Percentiles rank a stretch among this genome's conserved stretches.
Conservation (phyloP, 2,113 vertebrate species). For the Chamaea fasciata region DNA sequence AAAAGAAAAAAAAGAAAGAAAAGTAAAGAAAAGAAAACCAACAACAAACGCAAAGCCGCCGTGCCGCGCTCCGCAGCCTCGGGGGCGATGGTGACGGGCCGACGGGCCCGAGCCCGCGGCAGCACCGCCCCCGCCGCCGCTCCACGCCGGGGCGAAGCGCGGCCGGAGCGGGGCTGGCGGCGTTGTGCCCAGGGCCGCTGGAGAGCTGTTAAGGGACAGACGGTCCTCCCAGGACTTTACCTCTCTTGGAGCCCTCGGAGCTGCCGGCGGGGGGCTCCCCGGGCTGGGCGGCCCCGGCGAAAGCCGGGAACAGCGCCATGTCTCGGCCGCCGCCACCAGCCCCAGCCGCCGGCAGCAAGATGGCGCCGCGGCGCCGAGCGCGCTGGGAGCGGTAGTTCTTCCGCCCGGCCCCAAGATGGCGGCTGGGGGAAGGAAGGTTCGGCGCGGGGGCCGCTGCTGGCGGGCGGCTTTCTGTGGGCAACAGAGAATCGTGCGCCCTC, state of each 20-base stretch:
- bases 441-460: rapidly evolving
- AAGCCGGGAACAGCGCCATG: conserved; percentile 71
- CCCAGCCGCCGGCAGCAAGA: background rate
- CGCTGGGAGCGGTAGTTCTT: conserved; percentile 42
- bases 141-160: background rate
- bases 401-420: background rate
- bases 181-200: background rate
- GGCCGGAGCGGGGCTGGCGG: background rate
- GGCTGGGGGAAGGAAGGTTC: rapidly evolving
- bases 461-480: rapidly evolving
- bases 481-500: rapidly evolving
- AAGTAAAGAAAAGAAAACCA: rapidly evolving
- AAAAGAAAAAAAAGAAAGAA: too few relatives aligned
- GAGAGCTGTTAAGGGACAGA: background rate
- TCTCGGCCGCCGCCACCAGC: background rate
- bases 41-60: background rate
- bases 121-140: background rate
- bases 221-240: background rate
- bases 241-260: conserved; percentile 4
- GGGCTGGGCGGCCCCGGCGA: background rate
- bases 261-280: background rate
- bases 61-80: background rate
- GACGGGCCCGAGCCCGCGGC: background rate
- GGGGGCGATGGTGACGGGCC: background rate
- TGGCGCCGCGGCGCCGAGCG: background rate